These are phyloP conservation scores for Lithophane semibrunnea DNA, from an alignment of 2,888 invertebrate genomes.

Conservation along the genomic window DNA sequence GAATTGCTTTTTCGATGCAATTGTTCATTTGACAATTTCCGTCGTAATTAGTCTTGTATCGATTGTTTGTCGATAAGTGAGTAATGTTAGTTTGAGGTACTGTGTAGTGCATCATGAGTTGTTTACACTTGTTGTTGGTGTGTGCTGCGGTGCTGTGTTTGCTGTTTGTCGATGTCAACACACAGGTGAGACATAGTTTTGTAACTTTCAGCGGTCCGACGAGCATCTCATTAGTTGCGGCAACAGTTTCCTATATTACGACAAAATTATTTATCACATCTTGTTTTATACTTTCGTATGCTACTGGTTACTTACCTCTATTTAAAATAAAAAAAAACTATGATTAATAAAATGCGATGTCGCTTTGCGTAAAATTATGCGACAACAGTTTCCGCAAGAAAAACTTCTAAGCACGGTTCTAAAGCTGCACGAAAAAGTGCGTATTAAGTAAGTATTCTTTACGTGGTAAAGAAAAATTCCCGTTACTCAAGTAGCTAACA, in stretches of 20 bases:
- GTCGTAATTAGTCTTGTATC: slow-evolving; percentile 49
- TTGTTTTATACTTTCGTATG: no score
- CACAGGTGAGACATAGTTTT: slow-evolving; percentile 74
- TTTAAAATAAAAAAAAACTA: no score
- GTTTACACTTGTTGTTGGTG: slow-evolving; percentile 74
- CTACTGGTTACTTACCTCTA: no score
- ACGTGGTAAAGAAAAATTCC: not conserved
- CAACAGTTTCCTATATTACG: not conserved
- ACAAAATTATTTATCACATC: not conserved
- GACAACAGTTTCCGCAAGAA: not conserved
- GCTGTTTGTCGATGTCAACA: slow-evolving; percentile 69
- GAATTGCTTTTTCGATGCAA: slow-evolving; percentile 55
- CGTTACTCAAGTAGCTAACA: not conserved
- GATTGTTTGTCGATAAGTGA: slow-evolving; percentile 54
- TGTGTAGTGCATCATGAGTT: slow-evolving; percentile 75
- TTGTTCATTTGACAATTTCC: slow-evolving; percentile 60
- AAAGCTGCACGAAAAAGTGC: not conserved
- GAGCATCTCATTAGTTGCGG: slow-evolving; percentile 9
- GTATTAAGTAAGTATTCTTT: not conserved
- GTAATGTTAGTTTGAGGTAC: slow-evolving; percentile 68
- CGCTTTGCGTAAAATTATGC: not conserved
- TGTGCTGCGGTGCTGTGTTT: slow-evolving; percentile 73
- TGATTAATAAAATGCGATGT: not conserved
- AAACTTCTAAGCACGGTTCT: not conserved
- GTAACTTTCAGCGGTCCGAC: slow-evolving; percentile 26